Base-by-base conservation (phyloP, 2,888 invertebrate species). In the Tinea semifulvella region DNA sequence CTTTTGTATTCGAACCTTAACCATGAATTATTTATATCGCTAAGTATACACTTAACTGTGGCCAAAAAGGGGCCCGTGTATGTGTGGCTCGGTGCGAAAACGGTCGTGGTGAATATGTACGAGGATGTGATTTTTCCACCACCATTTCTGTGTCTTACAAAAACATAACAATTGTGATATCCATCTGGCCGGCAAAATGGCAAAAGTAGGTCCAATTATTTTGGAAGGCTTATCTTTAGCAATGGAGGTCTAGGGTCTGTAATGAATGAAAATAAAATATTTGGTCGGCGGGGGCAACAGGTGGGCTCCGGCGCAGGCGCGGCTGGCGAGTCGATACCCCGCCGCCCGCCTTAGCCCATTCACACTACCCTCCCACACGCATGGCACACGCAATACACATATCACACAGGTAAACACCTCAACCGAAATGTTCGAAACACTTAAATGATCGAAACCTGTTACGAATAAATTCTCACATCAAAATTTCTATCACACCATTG, bases 241-340 rank as follows among this genome's bases (percentile, higher is more conserved):
- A n/a, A n/a, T n/a, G n/a, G n/a, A n/a, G n/a, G n/a, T n/a, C n/a
- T n/a, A n/a, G n/a, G n/a, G n/a, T n/a, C n/a, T n/a, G n/a, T n/a
- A n/a, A n/a, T n/a, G n/a, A n/a, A n/a, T n/a, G n/a, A n/a, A n/a
- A n/a, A n/a, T n/a, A n/a, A n/a, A n/a, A n/a, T n/a, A 63, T 76
- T 77, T 77, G 76, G 77, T 74, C 62, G 73, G 69, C 65, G 68
- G 63, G 70, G 68, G 77, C 79, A 80, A 80, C 79, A 80, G 77
- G 79, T 80, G 74, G 64, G 53, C 53, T 55, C 57, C 59, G 55
- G 69, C 76, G 76, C 76, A 73, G 58, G 76, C 76, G 79, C 66
- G 71, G 63, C 70, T 65, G 57, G 61, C 71, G 64, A 68, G 75
- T 76, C 79, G 69, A 75, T 75, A 74, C 73, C 69, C 47, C 40